Evolutionary conservation across 2,797 vertebrate genomes (phyloP), one percentile per base, ranked within the genome.

Genomic region (Lophotriccus pileatus): DNA sequence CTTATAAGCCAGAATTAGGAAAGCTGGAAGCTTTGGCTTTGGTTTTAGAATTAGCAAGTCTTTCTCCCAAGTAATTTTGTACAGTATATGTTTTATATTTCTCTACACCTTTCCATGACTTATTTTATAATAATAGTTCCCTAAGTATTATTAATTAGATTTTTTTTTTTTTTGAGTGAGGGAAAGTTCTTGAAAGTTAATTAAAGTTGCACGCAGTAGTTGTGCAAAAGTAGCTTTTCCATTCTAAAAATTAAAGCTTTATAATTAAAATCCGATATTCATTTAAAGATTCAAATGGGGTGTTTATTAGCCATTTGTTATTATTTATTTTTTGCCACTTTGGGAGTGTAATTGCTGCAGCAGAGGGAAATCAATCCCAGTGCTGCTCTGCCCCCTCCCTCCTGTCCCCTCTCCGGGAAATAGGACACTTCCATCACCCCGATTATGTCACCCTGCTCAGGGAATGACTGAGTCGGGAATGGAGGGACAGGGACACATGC

Each of bases 111-210:
- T 66, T 75, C 94, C 66, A 58, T 74, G 84, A 94, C 86, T 95
- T 97, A 84, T 93, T 95, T 97, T 96, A 96, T 97, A 94, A 87
- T 98, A 97, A 97, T 97, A 95, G 91, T 78, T 97, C 84, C 89
- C 50, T 96, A 97, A 97, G 96, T 96, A 96, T 95, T 97, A 97
- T 98, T 97, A 98, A 98, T 98, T 97, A 97, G 96, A 82, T 96
- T 97, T 91, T 80, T 56, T 96, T 97, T 79, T 53, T 85, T 95
- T 97, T 96, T 91, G 95, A 97, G 92, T 80, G 94, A 96, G 90
- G 94, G 92, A 97, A 98, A 98, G 95, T 98, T 98, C 96, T 97
- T 97, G 95, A 96, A 98, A 98, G 97, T 98, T 98, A 98, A 98
- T 98, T 98, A 98, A 98, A 98, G 97, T 98, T 97, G 94, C 91